Percentiles rank a stretch among this genome's conserved stretches.
Evolutionary conservation across 2,797 vertebrate genomes (phyloP).

Genomic region (Taeniopygia guttata): DNA sequence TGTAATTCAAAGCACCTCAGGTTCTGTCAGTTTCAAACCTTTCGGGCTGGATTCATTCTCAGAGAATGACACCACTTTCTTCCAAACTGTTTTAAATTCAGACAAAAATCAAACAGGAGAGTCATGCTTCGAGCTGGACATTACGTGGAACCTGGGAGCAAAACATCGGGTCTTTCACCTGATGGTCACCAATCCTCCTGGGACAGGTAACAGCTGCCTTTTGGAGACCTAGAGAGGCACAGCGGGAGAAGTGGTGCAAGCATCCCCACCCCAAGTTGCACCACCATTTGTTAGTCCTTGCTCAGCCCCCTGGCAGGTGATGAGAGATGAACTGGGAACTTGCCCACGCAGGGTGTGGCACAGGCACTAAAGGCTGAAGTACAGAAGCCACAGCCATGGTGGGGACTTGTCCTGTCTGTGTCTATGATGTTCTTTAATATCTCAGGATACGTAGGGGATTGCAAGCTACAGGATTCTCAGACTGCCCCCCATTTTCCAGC

Average conservation of each 20-base stretch:
- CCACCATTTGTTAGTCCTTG: background rate
- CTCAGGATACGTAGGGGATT: background rate
- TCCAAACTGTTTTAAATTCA: background rate
- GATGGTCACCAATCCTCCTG: background rate
- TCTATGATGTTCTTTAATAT: background rate
- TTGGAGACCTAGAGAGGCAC: background rate
- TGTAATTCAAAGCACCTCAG: background rate
- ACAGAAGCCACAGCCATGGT: background rate
- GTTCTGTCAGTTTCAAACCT: background rate
- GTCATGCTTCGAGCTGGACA: background rate
- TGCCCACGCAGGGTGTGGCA: constrained; percentile 19
- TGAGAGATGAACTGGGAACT: background rate
- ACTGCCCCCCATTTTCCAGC: constrained; percentile 3
- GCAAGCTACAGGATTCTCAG: background rate
- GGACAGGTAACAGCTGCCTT: background rate
- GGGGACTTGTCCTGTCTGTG: background rate
- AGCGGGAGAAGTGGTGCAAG: background rate
- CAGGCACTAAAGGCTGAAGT: background rate
- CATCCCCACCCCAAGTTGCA: background rate
- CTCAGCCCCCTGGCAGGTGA: background rate
- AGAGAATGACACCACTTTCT: background rate
- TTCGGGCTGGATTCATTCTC: background rate
- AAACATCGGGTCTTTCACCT: background rate
- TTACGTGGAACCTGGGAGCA: background rate
- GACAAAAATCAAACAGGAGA: background rate